A percentile compares a stretch with the other conserved stretches of the same genome.
phyloP scores from a whole-genome alignment of 2,888 invertebrate species.

The Tolmerus cingulatus region DNA sequence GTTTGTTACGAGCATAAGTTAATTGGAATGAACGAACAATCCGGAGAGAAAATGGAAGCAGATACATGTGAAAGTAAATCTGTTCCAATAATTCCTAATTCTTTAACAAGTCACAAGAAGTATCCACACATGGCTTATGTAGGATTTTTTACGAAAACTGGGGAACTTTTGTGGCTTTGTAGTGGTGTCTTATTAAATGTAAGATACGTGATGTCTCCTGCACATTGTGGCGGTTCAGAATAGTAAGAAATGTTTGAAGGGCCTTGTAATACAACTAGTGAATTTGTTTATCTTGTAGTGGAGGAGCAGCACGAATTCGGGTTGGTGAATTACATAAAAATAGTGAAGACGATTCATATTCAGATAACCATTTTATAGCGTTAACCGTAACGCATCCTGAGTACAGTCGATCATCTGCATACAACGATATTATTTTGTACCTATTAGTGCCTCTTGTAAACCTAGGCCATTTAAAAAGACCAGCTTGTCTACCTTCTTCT shows the following conservation, averaged over 20 bases:
- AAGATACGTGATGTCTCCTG: conserved; percentile 66
- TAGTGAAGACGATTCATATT: neutral
- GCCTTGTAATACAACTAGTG: no score
- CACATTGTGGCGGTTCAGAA: conserved; percentile 64
- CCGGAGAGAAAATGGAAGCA: neutral
- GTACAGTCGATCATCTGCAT: neutral
- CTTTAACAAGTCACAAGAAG: neutral
- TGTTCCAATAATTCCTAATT: neutral
- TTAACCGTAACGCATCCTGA: neutral
- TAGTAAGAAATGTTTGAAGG: neutral
- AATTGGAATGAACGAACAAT: neutral
- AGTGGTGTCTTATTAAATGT: conserved; percentile 67
- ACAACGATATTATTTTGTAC: neutral
- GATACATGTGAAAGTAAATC: neutral
- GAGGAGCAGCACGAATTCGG: neutral
- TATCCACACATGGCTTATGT: conserved; percentile 57
- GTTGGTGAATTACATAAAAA: neutral
- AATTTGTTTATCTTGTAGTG: neutral
- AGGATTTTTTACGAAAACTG: conserved; percentile 48
- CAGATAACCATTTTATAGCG: neutral
- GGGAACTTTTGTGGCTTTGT: conserved; percentile 60
- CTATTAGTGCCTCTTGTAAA: neutral
- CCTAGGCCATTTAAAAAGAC: neutral
- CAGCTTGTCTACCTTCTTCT: neutral
- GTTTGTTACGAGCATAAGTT: neutral